phyloP scores from a whole-genome alignment of 2,888 invertebrate genomes.

The Stenoptilia bipunctidactyla region DNA sequence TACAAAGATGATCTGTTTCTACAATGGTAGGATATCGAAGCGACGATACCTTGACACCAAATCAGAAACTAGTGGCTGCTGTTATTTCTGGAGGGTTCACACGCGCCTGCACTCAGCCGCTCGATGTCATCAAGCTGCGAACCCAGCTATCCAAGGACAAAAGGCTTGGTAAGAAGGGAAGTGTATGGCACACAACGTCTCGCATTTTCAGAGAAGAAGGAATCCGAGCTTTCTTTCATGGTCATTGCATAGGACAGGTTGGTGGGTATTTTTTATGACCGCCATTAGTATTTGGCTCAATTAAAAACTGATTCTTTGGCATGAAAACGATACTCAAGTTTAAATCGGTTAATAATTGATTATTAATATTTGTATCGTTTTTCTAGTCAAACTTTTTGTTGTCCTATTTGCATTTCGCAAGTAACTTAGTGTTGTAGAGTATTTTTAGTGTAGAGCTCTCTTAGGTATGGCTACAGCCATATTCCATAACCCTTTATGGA shows the following conservation, averaged over 20 bases:
- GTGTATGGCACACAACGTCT: slow-evolving; percentile 73
- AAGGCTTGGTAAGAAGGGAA: slow-evolving; percentile 13
- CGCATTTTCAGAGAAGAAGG: slow-evolving; percentile 88
- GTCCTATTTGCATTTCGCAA: no score
- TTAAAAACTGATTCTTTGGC: no score
- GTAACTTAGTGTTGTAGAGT: no score
- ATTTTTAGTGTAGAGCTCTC: no score
- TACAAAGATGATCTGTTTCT: not conserved
- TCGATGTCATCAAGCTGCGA: slow-evolving; percentile 95
- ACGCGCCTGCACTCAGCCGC: slow-evolving; percentile 72
- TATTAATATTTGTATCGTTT: no score
- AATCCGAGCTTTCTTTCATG: slow-evolving; percentile 90
- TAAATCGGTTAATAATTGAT: no score
- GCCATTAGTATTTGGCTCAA: no score
- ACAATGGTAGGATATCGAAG: slow-evolving; percentile 47
- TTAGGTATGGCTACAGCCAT: no score
- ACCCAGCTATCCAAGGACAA: slow-evolving; percentile 81
- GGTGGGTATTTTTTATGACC: slow-evolving; percentile 28
- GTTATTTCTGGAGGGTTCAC: slow-evolving; percentile 37
- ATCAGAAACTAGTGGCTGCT: slow-evolving; percentile 43
- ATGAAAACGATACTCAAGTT: no score
- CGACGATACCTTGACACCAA: slow-evolving; percentile 32
- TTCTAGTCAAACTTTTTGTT: no score
- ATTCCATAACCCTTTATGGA: no score
- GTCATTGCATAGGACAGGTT: slow-evolving; percentile 92